Base-by-base conservation (phyloP, 2,888 invertebrate species). In the Onthophagus sagittarius region DNA sequence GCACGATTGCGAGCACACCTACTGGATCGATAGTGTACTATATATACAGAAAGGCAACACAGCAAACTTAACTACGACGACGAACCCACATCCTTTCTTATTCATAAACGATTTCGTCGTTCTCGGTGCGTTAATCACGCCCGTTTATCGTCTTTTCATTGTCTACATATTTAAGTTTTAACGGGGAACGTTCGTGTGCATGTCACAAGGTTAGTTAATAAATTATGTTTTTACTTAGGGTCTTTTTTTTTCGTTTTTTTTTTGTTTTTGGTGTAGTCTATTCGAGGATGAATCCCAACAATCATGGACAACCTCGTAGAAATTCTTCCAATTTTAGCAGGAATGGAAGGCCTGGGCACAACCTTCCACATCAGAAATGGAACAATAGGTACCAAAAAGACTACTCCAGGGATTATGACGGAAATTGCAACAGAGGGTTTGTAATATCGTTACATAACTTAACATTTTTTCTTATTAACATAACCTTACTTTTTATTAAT, bases 381-480 rank as follows among this genome's bases (percentile, higher is more conserved):
- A 80, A 83, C 74, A 85, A 84, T 79, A 81, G 85, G 74, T 85
- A 84, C 77, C 78, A 82, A 77, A 86, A 85, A 78, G 86, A 86
- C 75, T 86, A 84, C 77, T 81, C 81, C 77, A 82, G 85, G 76
- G 85, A 86, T 75, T 86, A 83, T 79, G 86, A 86, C 75, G 82
- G 81, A 77, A 82, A 81, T 77, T 85, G 85, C 78, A 83, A 80
- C 78, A 79, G 85, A 79, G 84, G 85, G 85, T 85, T 78, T 69
- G 65, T 62, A 65, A 65, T 65, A 13, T 15, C 63, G 33, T 74
- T 74, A 72, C 74, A 72, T 72, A 72, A 72, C 23, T 15, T 64
- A 70, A 39, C 32, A 32, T 64, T 62, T 39, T 70, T 67, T 63
- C 11, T 53, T 53, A 14, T 64, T 64, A 64, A 64, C 23, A 63